These are phyloP conservation scores for Delphinapterus leucas DNA, from an alignment of 2,113 vertebrate genomes.

Conservation along the genomic window DNA sequence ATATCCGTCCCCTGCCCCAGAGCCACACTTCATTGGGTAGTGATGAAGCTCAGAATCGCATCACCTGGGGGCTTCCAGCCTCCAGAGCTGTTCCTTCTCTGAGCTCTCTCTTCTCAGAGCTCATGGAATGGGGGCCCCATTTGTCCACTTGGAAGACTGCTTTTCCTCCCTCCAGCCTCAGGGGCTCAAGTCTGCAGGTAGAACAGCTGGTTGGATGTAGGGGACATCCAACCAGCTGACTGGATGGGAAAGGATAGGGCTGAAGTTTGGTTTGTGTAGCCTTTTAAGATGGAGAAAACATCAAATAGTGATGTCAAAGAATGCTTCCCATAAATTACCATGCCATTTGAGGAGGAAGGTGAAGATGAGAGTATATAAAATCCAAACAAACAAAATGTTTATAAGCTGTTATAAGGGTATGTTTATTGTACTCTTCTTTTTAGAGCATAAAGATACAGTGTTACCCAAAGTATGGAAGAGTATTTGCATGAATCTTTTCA, in stretches of 20 bases:
- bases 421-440: not conserved
- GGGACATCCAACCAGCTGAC: not conserved
- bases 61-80: not conserved
- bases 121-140: not conserved
- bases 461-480: not conserved
- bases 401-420: not conserved
- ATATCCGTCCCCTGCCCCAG: too few relatives aligned
- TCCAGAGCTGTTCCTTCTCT: not conserved
- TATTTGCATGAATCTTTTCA: not conserved
- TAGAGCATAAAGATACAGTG: too few relatives aligned
- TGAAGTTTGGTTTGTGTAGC: not conserved
- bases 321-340: not conserved
- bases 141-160: not conserved
- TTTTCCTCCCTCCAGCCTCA: not conserved
- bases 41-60: not conserved
- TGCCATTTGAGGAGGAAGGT: not conserved
- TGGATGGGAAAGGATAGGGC: not conserved
- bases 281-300: not conserved
- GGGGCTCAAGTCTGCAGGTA: not conserved
- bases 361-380: not conserved
- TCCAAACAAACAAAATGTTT: not conserved
- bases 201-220: not conserved
- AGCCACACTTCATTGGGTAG: not conserved
- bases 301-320: not conserved
- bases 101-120: not conserved